Evolutionary conservation across 2,888 invertebrate species (phyloP).

Genomic region (Hoplodrina blanda): DNA sequence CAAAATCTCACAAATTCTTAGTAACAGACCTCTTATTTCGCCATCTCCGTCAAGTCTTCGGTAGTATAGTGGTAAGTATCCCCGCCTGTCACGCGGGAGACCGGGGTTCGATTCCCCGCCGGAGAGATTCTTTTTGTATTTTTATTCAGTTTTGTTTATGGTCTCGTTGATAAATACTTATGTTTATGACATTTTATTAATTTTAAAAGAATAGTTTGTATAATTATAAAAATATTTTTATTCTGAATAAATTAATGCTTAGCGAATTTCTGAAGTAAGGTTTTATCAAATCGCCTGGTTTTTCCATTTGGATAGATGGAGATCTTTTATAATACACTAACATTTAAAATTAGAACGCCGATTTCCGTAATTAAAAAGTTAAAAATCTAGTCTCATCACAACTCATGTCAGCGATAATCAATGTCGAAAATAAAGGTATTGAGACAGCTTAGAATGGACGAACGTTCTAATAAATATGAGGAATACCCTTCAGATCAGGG

Average conservation of each 20-base stretch:
- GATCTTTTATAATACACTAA: not conserved
- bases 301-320: not conserved
- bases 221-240: not conserved
- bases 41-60: rapidly evolving
- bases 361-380: too few relatives aligned
- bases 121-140: constrained; percentile 60
- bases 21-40: constrained; percentile 16
- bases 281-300: too few relatives aligned
- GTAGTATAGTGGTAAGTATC: constrained; percentile 91
- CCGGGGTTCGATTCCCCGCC: constrained; percentile 71
- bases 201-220: not conserved
- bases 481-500: too few relatives aligned
- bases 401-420: too few relatives aligned
- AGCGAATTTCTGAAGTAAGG: not conserved
- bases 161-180: not conserved
- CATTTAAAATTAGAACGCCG: not conserved
- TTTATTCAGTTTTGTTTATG: not conserved
- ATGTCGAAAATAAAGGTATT: too few relatives aligned
- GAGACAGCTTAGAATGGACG: too few relatives aligned
- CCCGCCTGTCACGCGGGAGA: constrained; percentile 91
- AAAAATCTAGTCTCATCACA: too few relatives aligned
- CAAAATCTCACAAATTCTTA: not conserved
- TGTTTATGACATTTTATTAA: not conserved
- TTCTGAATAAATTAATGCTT: not conserved
- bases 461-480: too few relatives aligned